phyloP scores from a whole-genome alignment of 2,888 invertebrate species.

The Phragmatobia fuliginosa region DNA sequence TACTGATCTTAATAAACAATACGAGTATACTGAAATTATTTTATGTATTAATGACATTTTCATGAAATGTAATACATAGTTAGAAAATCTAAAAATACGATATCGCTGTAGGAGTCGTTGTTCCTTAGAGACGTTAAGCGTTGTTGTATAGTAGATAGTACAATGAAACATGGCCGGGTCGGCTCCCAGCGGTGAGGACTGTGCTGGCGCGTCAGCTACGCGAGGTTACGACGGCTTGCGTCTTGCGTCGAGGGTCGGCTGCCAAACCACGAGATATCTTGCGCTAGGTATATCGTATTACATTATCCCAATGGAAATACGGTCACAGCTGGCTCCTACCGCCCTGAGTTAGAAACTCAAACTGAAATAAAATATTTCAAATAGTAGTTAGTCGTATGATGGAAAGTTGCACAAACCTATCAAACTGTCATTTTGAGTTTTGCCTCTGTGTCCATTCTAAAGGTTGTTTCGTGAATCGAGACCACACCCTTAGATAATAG shows the following conservation, averaged over 20 bases:
- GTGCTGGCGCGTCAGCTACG: slow-evolving; percentile 25
- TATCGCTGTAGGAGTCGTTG: slow-evolving; percentile 18
- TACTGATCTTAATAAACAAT: not conserved
- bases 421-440: slow-evolving; percentile 45
- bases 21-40: not conserved
- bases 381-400: slow-evolving; percentile 37
- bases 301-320: slow-evolving; percentile 64
- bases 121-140: slow-evolving; percentile 34
- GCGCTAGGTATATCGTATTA: slow-evolving; percentile 55
- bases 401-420: slow-evolving; percentile 40
- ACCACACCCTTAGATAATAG: slow-evolving; percentile 30
- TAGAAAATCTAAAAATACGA: slow-evolving; percentile 19
- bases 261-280: slow-evolving; percentile 63
- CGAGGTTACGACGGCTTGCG: slow-evolving; percentile 40
- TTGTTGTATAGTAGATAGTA: slow-evolving; percentile 33
- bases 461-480: slow-evolving; percentile 24
- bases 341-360: slow-evolving; percentile 35
- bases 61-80: not conserved
- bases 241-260: slow-evolving; percentile 50
- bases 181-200: slow-evolving; percentile 37
- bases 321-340: slow-evolving; percentile 54
- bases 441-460: slow-evolving; percentile 23
- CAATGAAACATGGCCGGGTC: slow-evolving; percentile 28
- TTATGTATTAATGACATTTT: no score
- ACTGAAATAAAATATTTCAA: slow-evolving; percentile 44